Conservation (phyloP, 2,888 invertebrate species). For the Macrosoma leucophasiata region DNA sequence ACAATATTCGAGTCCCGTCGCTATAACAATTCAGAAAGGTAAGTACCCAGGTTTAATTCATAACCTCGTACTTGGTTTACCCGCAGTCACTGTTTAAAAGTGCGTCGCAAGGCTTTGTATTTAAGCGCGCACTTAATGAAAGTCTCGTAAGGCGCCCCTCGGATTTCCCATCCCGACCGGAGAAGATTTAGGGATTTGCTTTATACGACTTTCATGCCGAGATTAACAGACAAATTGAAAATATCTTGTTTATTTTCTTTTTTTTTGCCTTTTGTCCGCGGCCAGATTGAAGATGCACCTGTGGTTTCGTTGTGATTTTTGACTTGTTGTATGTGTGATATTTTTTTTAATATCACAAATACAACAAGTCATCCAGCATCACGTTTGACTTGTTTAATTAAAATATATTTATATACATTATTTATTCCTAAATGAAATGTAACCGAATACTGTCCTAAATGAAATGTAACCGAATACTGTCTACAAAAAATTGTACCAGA, state of each 20-base stretch:
- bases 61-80: conserved; percentile 29
- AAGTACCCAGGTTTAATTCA: conserved; percentile 29
- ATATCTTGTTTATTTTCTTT: conserved; percentile 19
- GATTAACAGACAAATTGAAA: conserved; percentile 27
- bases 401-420: too few relatives aligned
- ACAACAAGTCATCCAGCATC: too few relatives aligned
- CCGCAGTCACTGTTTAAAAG: conserved; percentile 26
- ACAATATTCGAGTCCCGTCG: too few relatives aligned
- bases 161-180: conserved; percentile 37
- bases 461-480: too few relatives aligned
- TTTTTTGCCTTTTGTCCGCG: conserved; percentile 6
- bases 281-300: background rate
- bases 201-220: conserved; percentile 43
- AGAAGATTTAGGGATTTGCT: conserved; percentile 41
- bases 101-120: conserved; percentile 40
- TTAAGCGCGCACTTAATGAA: conserved; percentile 57
- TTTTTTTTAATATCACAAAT: too few relatives aligned
- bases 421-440: too few relatives aligned
- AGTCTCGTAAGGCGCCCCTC: conserved; percentile 43
- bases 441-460: too few relatives aligned
- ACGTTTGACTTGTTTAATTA: too few relatives aligned
- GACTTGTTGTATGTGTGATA: too few relatives aligned
- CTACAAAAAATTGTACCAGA: too few relatives aligned
- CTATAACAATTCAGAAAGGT: too few relatives aligned
- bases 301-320: too few relatives aligned